Base-by-base conservation (phyloP, 2,797 vertebrate genomes). In the Cirrhinus molitorella region DNA sequence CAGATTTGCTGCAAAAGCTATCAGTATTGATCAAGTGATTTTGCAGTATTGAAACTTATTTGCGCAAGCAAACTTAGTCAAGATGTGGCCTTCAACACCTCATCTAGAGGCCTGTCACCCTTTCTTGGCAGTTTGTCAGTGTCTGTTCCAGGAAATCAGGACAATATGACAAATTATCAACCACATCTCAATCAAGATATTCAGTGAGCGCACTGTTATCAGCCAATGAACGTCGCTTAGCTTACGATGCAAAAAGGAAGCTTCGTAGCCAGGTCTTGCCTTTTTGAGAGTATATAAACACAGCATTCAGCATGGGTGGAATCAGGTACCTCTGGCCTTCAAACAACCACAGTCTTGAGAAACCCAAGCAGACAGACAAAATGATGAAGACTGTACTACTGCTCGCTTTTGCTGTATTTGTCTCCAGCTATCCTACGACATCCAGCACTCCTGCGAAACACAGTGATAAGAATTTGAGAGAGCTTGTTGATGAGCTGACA, bases 181-280 rank as follows among this genome's bases (percentile, higher is more conserved):
- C 93, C 92, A 88, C 91, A 91, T 83, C 31, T 72, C 47, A 68
- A 91, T 91, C 90, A 88, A 87, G 89, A 89, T 88, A 84, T 16
- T 34, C 11, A 21, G 16, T 23, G 16, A 55, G 53, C 71, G 28
- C 23, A 6, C 14, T 0, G 10, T 59, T 28, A 53, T 40, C 57
- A n/a, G 14, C 43, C 66, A 3, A 13, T 68, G 21, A 37, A 23
- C 34, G 17, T 4, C 21, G 47, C 6, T 51, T 49, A 51, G 83
- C 83, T 87, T 81, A 75, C 83, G 12, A 3, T 51, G 78, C 83
- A 82, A 63, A 79, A 85, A 21, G 10, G 37, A 45, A n/a, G 6
- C n/a, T 70, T 31, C 25, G 40, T n/a, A 31, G 63, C 43, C 19
- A 25, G 11, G 49, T 68, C 71, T 37, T 31, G 16, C 10, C 2